Evolutionary conservation across 2,888 invertebrate species (phyloP).

Genomic region (Parochlus steinenii): DNA sequence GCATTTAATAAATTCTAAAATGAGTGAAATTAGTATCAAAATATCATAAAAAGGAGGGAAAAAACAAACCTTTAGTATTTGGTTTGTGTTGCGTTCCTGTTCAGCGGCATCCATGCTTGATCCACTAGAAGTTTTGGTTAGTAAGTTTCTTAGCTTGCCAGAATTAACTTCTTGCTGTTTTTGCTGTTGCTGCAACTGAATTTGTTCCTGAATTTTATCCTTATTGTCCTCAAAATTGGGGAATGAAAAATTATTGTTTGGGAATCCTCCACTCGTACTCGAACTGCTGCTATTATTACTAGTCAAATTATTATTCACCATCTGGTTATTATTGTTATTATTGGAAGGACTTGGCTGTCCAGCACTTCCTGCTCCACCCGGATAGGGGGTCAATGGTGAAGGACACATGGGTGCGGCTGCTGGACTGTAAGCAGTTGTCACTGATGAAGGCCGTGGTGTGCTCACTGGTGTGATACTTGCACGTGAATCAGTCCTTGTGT

Average conservation of each 20-base stretch:
- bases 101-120: conserved; percentile 18
- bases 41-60: not conserved
- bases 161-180: conserved; percentile 34
- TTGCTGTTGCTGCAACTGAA: conserved; percentile 14
- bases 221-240: conserved; percentile 19
- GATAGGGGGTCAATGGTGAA: conserved; percentile 34
- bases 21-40: conserved; percentile 1
- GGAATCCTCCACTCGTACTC: too few species aligned
- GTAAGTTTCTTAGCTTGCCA: conserved; percentile 34
- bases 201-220: conserved; percentile 16
- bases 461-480: conserved; percentile 43
- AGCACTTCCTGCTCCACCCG: conserved; percentile 27
- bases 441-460: conserved; percentile 45
- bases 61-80: conserved; percentile 20
- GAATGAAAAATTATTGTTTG: conserved; percentile 17
- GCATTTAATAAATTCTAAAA: conserved; percentile 17
- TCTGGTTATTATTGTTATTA: conserved; percentile 16
- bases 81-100: conserved; percentile 22
- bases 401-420: conserved; percentile 32
- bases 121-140: conserved; percentile 26
- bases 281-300: too few species aligned
- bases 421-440: conserved; percentile 34
- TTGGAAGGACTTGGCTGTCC: conserved; percentile 35
- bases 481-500: conserved; percentile 43
- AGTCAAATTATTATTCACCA: conserved; percentile 19